Conservation (phyloP, 2,888 invertebrate species). For the Brenthis ino region DNA sequence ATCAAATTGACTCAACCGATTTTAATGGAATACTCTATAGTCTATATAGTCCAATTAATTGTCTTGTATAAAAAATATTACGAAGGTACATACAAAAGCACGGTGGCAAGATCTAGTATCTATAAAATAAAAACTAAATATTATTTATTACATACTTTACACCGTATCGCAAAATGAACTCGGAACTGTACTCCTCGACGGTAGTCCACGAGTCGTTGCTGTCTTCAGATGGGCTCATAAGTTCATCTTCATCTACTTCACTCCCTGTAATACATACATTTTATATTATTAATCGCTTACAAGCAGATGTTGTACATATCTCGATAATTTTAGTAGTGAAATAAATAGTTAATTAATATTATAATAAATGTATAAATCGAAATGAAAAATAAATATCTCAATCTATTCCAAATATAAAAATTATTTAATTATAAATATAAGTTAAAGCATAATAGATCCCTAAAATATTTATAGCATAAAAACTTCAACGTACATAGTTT, state of each 20-base stretch:
- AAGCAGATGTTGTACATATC: neutral
- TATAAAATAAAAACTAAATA: neutral
- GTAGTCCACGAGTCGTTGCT: constrained; percentile 92
- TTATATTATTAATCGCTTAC: neutral
- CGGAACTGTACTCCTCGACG: constrained; percentile 90
- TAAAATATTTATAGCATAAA: constrained; percentile 21
- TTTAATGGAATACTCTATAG: no score
- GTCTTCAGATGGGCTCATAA: constrained; percentile 88
- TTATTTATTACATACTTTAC: constrained; percentile 65
- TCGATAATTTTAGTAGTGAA: neutral
- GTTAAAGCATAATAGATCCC: constrained; percentile 8
- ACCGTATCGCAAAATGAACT: constrained; percentile 89
- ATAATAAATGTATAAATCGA: neutral
- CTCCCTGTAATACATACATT: constrained; percentile 76
- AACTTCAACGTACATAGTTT: constrained; percentile 40
- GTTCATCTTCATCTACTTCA: constrained; percentile 87
- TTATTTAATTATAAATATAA: neutral
- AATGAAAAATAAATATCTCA: no score
- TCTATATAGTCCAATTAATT: no score
- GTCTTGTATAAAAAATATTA: no score
- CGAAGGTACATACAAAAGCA: no score
- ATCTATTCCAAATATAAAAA: neutral
- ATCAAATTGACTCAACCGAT: no score
- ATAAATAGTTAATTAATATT: constrained; percentile 3
- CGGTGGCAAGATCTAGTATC: no score